Evolutionary conservation across 2,888 invertebrate species (phyloP), one percentile per base, ranked within the genome.

Genomic region (Hirtodrosophila confusa): DNA sequence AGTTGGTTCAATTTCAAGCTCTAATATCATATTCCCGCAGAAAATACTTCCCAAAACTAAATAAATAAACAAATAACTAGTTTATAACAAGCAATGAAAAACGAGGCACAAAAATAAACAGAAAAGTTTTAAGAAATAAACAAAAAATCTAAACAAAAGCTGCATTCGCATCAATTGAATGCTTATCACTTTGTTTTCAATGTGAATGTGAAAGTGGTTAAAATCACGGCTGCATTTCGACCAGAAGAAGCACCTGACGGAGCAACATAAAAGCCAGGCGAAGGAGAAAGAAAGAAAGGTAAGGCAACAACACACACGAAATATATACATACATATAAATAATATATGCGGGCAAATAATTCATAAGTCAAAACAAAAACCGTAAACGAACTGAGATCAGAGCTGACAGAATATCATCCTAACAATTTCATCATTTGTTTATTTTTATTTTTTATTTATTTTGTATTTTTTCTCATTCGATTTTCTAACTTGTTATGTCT

Each of bases 181-280:
- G 53, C 40, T 62, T 61, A 54, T 62, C 45, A 65, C 56, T 53
- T 61, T 51, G 45, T 62, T 53, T 76, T 60, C 62, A 68, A 62
- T 79, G 76, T 80, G 57, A 64, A 77, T 76, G 85, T 80, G 86
- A 69, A 86, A 77, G 80, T 86, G 68, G 63, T 54, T 60, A 74
- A 77, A 77, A 76, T 64, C 66, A 47, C 70, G 49, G 37, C 17
- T 53, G 41, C 50, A 57, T 44, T 70, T 37, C 41, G 17, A 40
- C 44, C 24, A 40, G 47, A 29, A 64, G 44, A 33, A 37, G 12
- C 10, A 41, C 41, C 39, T 17, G 17, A 9, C 40, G 23, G n/a
- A 35, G 5, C 35, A 40, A 31, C 12, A 47, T 17, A 44, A 24
- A 40, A 53, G 6, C 9, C 44, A 29, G 31, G 43, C 33, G 9